Evolutionary conservation across 1,140 invertebrate genomes (phyloP).

Genomic region (Drosophila novamexicana): DNA sequence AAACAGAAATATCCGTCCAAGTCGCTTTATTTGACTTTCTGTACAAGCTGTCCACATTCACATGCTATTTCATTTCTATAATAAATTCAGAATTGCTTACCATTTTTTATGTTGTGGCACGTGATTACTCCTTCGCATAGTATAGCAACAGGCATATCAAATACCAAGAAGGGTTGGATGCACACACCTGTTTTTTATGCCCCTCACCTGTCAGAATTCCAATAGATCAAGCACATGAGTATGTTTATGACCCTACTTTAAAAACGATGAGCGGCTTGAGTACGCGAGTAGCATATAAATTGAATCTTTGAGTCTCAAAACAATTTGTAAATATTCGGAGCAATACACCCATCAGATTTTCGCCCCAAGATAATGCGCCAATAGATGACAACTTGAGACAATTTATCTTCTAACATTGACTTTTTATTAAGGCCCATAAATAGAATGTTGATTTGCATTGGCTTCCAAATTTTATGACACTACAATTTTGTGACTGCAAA

Average conservation of each 20-base stretch:
- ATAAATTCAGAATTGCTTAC: too few species aligned
- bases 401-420: slow-evolving; percentile 10
- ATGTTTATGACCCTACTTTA: slow-evolving; percentile 10
- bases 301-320: slow-evolving; percentile 10
- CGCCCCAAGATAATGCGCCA: slow-evolving; percentile 3
- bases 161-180: background rate
- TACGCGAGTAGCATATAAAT: slow-evolving; percentile 14
- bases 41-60: too few species aligned
- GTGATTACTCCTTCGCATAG: too few species aligned
- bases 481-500: background rate
- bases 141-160: background rate
- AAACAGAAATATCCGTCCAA: too few species aligned
- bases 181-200: background rate
- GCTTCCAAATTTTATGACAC: background rate
- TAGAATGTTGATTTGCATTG: slow-evolving; percentile 9
- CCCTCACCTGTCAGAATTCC: background rate
- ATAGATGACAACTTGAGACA: background rate
- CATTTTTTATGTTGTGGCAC: too few species aligned
- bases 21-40: too few species aligned
- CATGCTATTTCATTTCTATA: too few species aligned
- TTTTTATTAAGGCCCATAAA: slow-evolving; percentile 17
- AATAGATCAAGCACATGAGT: background rate
- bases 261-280: background rate
- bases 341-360: slow-evolving; percentile 17
- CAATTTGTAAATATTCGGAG: slow-evolving; percentile 13